A percentile compares a stretch with the other conserved stretches of the same genome.
These are phyloP conservation scores for Lepidochitona cinerea DNA, from an alignment of 2,888 invertebrate species.

Conservation along the genomic window DNA sequence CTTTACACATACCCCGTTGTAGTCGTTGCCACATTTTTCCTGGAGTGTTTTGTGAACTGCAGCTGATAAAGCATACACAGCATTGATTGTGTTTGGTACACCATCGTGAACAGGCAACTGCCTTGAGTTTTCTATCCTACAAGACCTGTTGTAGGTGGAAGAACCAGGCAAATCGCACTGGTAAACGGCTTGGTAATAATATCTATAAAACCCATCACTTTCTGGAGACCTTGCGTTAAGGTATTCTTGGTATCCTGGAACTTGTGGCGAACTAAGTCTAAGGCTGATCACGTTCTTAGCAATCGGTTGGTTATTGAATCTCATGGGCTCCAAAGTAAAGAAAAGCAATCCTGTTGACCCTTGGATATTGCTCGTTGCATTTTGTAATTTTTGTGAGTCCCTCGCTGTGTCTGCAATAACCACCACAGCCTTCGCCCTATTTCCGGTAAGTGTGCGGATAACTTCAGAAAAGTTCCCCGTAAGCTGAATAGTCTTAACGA, in stretches of 20 bases:
- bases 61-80: constrained; percentile 66
- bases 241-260: neutral
- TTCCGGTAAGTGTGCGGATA: neutral
- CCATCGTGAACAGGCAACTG: neutral
- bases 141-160: neutral
- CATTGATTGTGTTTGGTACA: constrained; percentile 66
- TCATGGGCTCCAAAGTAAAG: neutral
- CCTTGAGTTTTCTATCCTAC: neutral
- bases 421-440: neutral
- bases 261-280: neutral
- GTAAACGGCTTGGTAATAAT: constrained; percentile 53
- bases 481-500: constrained; percentile 27
- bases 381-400: neutral
- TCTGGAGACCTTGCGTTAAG: neutral
- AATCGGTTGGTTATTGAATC: neutral
- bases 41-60: constrained; percentile 66
- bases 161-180: constrained; percentile 52
- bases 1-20: constrained; percentile 39
- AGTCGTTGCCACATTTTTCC: constrained; percentile 51
- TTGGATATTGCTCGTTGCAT: neutral
- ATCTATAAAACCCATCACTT: constrained; percentile 21
- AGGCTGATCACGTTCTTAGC: neutral
- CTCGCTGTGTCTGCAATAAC: neutral
- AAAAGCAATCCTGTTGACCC: neutral
- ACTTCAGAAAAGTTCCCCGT: neutral